These are phyloP conservation scores for Actinia tenebrosa DNA, from an alignment of 64 coral and sea anemone species.

Conservation along the genomic window DNA sequence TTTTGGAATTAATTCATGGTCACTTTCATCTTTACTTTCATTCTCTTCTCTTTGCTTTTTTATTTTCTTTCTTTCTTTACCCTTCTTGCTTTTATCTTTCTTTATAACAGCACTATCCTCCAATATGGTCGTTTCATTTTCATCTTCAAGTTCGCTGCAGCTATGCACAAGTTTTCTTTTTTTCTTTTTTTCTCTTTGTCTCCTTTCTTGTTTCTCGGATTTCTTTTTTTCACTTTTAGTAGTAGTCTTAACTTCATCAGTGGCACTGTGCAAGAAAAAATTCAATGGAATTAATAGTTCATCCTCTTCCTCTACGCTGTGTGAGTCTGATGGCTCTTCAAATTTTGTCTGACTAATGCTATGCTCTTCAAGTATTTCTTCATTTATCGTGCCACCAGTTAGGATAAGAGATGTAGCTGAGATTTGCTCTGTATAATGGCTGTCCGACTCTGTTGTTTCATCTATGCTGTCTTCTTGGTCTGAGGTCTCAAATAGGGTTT, in stretches of 20 bases:
- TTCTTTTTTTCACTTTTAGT: background rate
- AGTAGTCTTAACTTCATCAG: background rate
- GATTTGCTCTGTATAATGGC: too few relatives aligned
- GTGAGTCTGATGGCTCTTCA: background rate
- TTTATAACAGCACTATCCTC: background rate
- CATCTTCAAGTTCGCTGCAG: background rate
- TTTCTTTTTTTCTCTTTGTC: background rate
- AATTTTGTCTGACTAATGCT: background rate
- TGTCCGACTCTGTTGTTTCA: too few relatives aligned
- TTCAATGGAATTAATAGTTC: background rate
- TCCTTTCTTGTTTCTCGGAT: background rate
- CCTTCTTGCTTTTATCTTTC: conserved; percentile 1
- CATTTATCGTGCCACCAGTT: background rate
- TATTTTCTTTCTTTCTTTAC: background rate
- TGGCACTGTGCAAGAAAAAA: background rate
- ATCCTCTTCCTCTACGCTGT: background rate
- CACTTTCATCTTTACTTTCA: conserved; percentile 12
- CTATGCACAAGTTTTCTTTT: background rate
- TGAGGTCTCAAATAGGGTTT: background rate
- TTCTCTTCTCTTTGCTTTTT: conserved; percentile 5
- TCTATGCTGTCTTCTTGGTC: background rate
- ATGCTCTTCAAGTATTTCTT: background rate
- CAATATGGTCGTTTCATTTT: background rate
- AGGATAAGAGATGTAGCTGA: too few relatives aligned
- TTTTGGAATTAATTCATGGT: conserved; percentile 32